phyloP scores from a whole-genome alignment of 92 coral and sea anemone species.

The Galaxea fascicularis region DNA sequence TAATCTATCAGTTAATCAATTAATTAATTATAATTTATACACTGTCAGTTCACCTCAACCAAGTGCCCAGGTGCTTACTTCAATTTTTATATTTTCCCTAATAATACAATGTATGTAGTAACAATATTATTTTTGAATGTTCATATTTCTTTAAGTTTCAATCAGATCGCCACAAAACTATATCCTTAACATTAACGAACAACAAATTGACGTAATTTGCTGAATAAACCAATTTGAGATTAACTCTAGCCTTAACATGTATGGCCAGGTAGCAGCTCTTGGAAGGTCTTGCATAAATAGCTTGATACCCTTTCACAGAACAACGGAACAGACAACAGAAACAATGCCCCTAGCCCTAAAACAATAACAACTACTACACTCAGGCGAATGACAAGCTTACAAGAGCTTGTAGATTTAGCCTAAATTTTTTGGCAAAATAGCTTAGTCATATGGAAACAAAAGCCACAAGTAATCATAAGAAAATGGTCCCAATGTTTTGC shows the following conservation, averaged over 20 bases:
- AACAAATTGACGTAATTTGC: background rate
- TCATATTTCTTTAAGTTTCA: background rate
- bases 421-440: background rate
- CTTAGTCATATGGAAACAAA: background rate
- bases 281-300: conserved; percentile 10
- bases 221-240: background rate
- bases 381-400: background rate
- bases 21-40: too few relatives aligned
- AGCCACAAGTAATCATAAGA: background rate
- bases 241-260: conserved; percentile 3
- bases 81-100: background rate
- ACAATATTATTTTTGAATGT: background rate
- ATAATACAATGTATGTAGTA: background rate
- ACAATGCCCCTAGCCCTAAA: too few relatives aligned
- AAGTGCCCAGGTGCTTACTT: background rate
- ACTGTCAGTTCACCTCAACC: too few relatives aligned
- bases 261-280: conserved; percentile 15
- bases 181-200: conserved; percentile 4
- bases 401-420: background rate
- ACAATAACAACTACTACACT: conserved; percentile 11
- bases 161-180: background rate
- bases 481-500: conserved; percentile 8
- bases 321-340: conserved; percentile 17
- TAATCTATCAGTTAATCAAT: conserved; percentile 2
- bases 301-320: conserved; percentile 12